Evolutionary conservation across 2,888 invertebrate species (phyloP).

Genomic region (Heliothis peltigera): DNA sequence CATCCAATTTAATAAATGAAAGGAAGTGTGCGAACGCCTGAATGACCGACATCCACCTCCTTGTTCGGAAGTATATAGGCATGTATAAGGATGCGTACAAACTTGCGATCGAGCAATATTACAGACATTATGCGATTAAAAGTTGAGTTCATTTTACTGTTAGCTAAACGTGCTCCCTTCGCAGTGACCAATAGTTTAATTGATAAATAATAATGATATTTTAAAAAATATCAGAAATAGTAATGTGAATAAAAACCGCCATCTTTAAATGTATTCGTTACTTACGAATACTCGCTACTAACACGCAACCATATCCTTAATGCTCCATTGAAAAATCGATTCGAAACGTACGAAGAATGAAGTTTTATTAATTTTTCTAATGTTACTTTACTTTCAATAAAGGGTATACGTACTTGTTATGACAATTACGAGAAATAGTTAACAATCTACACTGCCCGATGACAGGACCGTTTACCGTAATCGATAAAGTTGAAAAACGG

Average conservation of each 20-base stretch:
- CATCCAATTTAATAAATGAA: conserved; percentile 45
- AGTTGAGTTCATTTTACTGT: background rate
- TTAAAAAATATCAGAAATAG: background rate
- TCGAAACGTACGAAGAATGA: conserved; percentile 32
- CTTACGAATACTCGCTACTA: conserved; percentile 15
- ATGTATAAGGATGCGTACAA: conserved; percentile 37
- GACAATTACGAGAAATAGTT: conserved; percentile 47
- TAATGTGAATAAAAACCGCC: background rate
- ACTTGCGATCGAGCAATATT: conserved; percentile 10
- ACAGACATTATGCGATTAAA: background rate
- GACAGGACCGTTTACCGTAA: conserved; percentile 47
- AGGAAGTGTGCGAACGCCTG: conserved; percentile 58
- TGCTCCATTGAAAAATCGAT: conserved; percentile 42
- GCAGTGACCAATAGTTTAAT: background rate
- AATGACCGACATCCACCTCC: conserved; percentile 68
- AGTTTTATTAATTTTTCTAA: conserved; percentile 47
- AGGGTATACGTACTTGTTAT: conserved; percentile 13
- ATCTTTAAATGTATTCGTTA: background rate
- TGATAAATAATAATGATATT: conserved; percentile 1
- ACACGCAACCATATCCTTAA: conserved; percentile 42
- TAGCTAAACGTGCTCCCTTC: background rate
- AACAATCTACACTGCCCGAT: conserved; percentile 29
- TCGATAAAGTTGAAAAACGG: conserved; percentile 38
- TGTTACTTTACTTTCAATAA: conserved; percentile 45
- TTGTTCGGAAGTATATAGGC: conserved; percentile 20